These are phyloP conservation scores for Dione vanillae DNA, from an alignment of 2,888 invertebrate species.

Conservation along the genomic window DNA sequence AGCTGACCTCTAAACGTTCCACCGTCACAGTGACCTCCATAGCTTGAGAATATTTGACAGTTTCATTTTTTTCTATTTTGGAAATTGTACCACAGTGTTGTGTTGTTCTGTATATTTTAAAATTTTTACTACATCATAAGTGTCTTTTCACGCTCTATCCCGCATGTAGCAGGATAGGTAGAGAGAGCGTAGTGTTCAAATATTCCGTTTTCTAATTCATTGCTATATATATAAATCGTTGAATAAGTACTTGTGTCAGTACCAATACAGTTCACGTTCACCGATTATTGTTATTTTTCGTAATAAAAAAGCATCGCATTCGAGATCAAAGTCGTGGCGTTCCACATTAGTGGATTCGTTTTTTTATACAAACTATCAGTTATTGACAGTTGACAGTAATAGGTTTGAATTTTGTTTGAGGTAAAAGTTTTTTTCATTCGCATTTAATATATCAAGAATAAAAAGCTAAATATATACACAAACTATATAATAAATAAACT, in stretches of 20 bases:
- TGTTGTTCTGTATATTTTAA: constrained; percentile 31
- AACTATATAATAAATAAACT: too few relatives aligned
- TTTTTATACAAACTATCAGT: neutral
- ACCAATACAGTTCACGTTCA: constrained; percentile 28
- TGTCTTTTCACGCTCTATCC: neutral
- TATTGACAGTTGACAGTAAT: neutral
- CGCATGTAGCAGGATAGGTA: neutral
- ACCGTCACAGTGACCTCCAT: constrained; percentile 45
- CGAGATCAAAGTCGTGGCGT: constrained; percentile 17
- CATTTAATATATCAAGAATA: too few relatives aligned
- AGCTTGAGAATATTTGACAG: constrained; percentile 45
- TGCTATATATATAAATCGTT: too few relatives aligned
- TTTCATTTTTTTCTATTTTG: constrained; percentile 23
- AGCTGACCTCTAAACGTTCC: constrained; percentile 35
- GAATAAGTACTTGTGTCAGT: constrained; percentile 4
- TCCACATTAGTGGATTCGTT: constrained; percentile 22
- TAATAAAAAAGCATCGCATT: constrained; percentile 10
- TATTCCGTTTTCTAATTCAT: neutral
- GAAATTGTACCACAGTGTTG: neutral
- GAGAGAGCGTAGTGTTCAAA: neutral
- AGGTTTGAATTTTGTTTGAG: neutral
- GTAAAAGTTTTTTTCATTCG: too few relatives aligned
- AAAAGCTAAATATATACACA: too few relatives aligned
- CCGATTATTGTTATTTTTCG: constrained; percentile 25
- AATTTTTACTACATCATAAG: too few relatives aligned